phyloP scores from a whole-genome alignment of 2,888 invertebrate genomes.

The Strigamia maritima region DNA sequence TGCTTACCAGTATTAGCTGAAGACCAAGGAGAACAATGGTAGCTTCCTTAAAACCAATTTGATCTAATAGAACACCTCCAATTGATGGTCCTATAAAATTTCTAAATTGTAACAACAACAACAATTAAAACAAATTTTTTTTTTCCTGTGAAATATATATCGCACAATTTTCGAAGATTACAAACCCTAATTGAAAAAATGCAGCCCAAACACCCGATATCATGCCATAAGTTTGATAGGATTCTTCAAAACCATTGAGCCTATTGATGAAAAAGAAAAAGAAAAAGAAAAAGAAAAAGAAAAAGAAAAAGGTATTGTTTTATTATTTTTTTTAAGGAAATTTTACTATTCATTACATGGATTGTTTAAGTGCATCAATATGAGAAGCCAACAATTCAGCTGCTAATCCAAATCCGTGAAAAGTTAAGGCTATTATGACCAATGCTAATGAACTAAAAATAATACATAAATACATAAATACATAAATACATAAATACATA shows the following conservation, averaged over 20 bases:
- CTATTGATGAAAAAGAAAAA: background rate
- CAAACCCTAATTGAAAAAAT: constrained; percentile 72
- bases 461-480: too few relatives aligned
- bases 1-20: background rate
- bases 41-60: constrained; percentile 51
- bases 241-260: constrained; percentile 64
- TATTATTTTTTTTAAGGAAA: background rate
- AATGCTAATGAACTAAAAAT: background rate
- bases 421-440: constrained; percentile 55
- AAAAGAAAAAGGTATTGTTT: too few relatives aligned
- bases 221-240: constrained; percentile 80
- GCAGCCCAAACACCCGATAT: constrained; percentile 89
- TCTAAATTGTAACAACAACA: constrained; percentile 64
- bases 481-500: too few relatives aligned
- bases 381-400: constrained; percentile 82
- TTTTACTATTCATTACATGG: too few relatives aligned
- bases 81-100: constrained; percentile 78
- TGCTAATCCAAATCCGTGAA: constrained; percentile 83
- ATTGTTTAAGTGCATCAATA: constrained; percentile 73
- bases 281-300: too few relatives aligned
- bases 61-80: constrained; percentile 69
- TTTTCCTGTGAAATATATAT: too few relatives aligned
- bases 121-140: background rate
- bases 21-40: background rate
- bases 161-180: too few relatives aligned